These are phyloP conservation scores for Mnemiopsis leidyi DNA, from an alignment of 37 sponge, comb jelly and placozoan species.

Conservation along the genomic window DNA sequence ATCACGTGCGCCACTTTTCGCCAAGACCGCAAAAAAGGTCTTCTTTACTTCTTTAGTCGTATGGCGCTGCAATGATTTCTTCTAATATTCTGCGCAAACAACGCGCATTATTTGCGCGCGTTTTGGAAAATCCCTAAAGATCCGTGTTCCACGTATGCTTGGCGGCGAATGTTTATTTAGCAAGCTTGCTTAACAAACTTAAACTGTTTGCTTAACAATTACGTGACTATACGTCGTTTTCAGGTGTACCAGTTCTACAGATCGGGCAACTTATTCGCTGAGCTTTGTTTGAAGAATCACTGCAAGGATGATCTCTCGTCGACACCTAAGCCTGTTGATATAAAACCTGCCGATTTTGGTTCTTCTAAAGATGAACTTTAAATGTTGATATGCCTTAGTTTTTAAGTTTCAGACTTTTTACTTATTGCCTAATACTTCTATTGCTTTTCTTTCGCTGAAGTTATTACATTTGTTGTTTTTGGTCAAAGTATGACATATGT, in stretches of 20 bases:
- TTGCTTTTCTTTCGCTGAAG: neutral
- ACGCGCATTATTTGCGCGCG: neutral
- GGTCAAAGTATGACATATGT: too few species aligned
- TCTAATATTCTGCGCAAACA: neutral
- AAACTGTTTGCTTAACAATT: neutral
- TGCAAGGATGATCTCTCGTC: neutral
- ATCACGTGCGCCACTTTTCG: too few species aligned
- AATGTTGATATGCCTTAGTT: neutral
- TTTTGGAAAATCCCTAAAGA: too few species aligned
- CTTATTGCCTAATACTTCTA: neutral
- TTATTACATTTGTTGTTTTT: neutral
- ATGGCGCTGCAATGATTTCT: neutral
- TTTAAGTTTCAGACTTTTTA: neutral
- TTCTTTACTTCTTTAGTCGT: neutral
- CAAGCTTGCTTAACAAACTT: neutral
- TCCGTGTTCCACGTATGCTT: neutral
- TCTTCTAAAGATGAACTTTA: neutral
- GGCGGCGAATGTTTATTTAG: neutral
- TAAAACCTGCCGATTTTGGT: neutral
- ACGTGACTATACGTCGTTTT: too few species aligned
- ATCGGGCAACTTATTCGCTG: neutral
- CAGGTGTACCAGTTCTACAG: slow-evolving; percentile 44
- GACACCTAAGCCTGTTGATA: neutral
- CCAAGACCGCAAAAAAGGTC: too few species aligned
- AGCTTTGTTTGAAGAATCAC: slow-evolving; percentile 1